phyloP scores from a whole-genome alignment of 1,140 invertebrate species.

The Brachionus paranguensis region DNA sequence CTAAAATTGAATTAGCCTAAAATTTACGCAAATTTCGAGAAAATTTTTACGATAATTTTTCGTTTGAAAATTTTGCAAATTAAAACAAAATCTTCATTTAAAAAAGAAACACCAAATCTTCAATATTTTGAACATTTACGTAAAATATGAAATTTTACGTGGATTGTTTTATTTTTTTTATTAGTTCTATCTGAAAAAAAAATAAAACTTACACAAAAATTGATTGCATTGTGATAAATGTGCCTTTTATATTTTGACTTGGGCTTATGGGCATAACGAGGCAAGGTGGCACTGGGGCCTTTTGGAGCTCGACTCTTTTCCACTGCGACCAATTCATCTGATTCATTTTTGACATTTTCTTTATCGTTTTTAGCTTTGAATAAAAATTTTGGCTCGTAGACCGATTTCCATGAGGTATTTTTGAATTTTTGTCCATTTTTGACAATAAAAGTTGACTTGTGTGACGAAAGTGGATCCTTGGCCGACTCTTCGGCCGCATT shows the following conservation, averaged over 20 bases:
- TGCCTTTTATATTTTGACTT: conserved; percentile 2
- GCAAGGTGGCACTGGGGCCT: not conserved
- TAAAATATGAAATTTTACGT: too few relatives aligned
- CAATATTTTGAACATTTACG: too few relatives aligned
- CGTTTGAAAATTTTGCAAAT: too few relatives aligned
- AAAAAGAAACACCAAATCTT: too few relatives aligned
- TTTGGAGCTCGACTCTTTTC: not conserved
- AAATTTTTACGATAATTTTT: too few relatives aligned
- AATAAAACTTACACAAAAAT: conserved; percentile 15
- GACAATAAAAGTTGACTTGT: not conserved
- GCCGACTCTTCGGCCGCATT: not conserved
- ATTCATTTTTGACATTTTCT: not conserved
- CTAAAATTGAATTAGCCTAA: too few relatives aligned
- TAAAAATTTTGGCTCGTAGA: not conserved
- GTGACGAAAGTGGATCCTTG: not conserved
- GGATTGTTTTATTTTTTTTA: too few relatives aligned
- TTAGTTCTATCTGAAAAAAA: too few relatives aligned
- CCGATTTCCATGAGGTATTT: not conserved
- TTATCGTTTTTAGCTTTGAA: not conserved
- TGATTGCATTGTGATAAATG: not conserved
- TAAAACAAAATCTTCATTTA: too few relatives aligned
- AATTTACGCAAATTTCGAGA: too few relatives aligned
- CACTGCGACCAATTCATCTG: not conserved
- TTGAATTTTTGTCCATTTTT: conserved; percentile 28
- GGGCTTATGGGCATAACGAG: not conserved